phyloP scores from a whole-genome alignment of 2,888 invertebrate species.

The Linnaemya tessellans region DNA sequence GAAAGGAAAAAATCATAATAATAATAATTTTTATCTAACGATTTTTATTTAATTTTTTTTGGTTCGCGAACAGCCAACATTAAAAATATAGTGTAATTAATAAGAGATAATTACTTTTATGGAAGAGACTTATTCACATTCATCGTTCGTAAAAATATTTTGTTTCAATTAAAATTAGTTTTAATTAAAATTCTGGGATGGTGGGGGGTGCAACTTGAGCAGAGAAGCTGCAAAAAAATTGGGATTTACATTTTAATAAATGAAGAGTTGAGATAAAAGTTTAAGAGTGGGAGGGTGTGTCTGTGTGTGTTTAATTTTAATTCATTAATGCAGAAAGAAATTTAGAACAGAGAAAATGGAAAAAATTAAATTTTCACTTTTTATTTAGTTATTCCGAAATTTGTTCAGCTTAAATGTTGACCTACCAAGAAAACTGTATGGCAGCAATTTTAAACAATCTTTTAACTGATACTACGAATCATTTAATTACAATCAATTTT shows the following conservation, averaged over 20 bases:
- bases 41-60: neutral
- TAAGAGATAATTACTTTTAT: constrained; percentile 31
- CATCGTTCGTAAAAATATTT: neutral
- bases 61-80: neutral
- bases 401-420: no score
- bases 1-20: neutral
- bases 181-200: constrained; percentile 15
- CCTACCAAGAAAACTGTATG: no score
- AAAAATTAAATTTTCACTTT: no score
- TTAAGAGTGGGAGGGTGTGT: no score
- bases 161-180: neutral
- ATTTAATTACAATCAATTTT: neutral
- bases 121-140: neutral
- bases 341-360: no score
- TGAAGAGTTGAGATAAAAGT: no score
- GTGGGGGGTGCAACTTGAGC: neutral
- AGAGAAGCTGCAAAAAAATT: no score
- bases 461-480: neutral
- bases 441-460: no score
- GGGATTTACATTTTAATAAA: no score
- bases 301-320: no score
- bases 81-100: constrained; percentile 18
- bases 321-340: no score
- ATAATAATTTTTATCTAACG: neutral
- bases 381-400: no score